Evolutionary conservation across 2,113 vertebrate genomes (phyloP).

Genomic region (Corvus moneduloides): DNA sequence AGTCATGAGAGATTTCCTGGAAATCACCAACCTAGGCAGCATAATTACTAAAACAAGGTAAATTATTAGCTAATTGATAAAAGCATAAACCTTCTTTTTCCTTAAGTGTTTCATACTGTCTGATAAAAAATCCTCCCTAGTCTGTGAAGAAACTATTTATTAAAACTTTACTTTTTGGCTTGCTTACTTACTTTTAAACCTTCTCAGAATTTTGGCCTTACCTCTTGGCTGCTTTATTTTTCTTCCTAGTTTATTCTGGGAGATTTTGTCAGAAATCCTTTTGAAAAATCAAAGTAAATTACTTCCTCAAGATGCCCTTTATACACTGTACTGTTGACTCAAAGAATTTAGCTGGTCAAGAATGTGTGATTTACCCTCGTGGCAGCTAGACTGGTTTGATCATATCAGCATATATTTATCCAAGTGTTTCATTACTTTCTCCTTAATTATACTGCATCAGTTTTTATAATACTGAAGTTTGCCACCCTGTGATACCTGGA

Average conservation of each 20-base stretch:
- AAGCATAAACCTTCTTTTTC: neutral
- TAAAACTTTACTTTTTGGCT: neutral
- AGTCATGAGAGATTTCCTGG: neutral
- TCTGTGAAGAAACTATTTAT: neutral
- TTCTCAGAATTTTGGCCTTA: neutral
- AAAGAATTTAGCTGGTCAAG: slow-evolving; percentile 10
- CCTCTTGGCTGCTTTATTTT: neutral
- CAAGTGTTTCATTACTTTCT: neutral
- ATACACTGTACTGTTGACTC: neutral
- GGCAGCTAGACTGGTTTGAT: neutral
- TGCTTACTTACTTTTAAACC: neutral
- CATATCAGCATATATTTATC: slow-evolving; percentile 9
- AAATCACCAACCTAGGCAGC: neutral
- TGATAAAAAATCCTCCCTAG: neutral
- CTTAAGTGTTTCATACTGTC: neutral
- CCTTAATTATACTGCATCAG: neutral
- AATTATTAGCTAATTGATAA: neutral
- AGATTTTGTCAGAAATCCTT: slow-evolving; percentile 20
- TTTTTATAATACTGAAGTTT: neutral
- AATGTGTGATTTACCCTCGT: neutral
- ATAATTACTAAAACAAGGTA: neutral
- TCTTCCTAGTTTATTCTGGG: neutral
- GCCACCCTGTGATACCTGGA: neutral
- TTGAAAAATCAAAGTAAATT: slow-evolving; percentile 35
- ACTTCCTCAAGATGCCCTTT: neutral